phyloP scores from a whole-genome alignment of 2,113 vertebrate genomes.

The Ptilonorhynchus violaceus region DNA sequence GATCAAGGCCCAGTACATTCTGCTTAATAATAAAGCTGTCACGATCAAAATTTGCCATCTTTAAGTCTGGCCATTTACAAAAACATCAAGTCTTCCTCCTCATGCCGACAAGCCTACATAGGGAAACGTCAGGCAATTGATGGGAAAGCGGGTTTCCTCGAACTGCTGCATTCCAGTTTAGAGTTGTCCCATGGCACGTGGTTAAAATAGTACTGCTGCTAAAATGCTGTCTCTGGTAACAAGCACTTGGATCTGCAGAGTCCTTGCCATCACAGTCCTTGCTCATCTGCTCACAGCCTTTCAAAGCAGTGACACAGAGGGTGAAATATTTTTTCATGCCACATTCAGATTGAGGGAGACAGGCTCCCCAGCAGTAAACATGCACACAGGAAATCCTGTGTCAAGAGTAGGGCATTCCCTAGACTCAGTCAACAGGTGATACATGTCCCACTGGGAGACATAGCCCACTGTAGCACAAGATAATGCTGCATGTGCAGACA shows the following conservation, averaged over 20 bases:
- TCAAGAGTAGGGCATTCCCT: background rate
- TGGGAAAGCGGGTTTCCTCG: background rate
- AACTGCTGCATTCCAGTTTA: background rate
- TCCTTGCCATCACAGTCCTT: background rate
- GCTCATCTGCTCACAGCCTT: background rate
- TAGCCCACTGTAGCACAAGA: background rate
- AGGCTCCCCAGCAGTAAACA: background rate
- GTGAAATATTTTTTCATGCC: background rate
- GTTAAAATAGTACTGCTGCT: background rate
- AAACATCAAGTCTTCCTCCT: background rate
- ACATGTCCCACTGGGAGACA: background rate
- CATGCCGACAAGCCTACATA: background rate
- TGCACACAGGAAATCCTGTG: background rate
- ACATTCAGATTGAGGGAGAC: background rate
- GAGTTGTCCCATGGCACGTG: background rate
- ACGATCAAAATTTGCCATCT: background rate
- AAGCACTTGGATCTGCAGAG: background rate
- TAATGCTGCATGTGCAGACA: fast-evolving
- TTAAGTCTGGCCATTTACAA: background rate
- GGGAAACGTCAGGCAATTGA: background rate
- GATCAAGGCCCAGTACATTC: background rate
- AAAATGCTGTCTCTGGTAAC: background rate
- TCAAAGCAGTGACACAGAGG: background rate
- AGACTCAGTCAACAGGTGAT: background rate
- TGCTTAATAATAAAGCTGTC: background rate